phyloP scores from a whole-genome alignment of 2,797 vertebrate species.

The Gymnocypris eckloni region DNA sequence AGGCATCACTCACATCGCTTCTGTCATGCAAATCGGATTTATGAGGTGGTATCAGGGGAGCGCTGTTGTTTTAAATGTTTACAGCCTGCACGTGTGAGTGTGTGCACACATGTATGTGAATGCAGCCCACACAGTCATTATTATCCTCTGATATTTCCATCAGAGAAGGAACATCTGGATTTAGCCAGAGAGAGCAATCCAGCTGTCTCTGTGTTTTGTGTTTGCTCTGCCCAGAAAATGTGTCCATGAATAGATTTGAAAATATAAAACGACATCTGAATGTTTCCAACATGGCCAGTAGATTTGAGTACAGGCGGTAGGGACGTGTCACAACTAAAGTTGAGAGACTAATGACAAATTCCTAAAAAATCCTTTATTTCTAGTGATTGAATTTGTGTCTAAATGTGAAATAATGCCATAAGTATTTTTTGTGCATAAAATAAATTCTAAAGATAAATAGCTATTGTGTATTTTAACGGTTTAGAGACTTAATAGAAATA shows the following conservation, averaged over 20 bases:
- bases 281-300: not conserved
- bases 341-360: not conserved
- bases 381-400: not conserved
- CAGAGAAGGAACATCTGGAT: conserved; percentile 48
- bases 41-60: conserved; percentile 66
- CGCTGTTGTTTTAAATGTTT: conserved; percentile 72
- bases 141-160: conserved; percentile 43
- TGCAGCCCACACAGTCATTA: conserved; percentile 39
- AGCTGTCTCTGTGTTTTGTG: conserved; percentile 38
- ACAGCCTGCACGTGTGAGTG: conserved; percentile 28
- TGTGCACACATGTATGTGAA: conserved; percentile 36
- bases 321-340: not conserved
- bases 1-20: conserved; percentile 73
- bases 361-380: not conserved
- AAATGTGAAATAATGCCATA: not conserved
- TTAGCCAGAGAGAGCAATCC: conserved; percentile 37
- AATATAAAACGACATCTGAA: not conserved
- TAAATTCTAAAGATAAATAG: not conserved
- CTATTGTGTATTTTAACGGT: too few relatives aligned
- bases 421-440: not conserved
- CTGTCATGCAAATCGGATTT: conserved; percentile 71
- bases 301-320: not conserved
- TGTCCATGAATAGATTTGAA: conserved; percentile 26
- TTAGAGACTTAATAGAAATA: too few relatives aligned
- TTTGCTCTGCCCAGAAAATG: not conserved